These are phyloP conservation scores for Apeltes quadracus DNA, from an alignment of 2,113 vertebrate species.

Conservation along the genomic window DNA sequence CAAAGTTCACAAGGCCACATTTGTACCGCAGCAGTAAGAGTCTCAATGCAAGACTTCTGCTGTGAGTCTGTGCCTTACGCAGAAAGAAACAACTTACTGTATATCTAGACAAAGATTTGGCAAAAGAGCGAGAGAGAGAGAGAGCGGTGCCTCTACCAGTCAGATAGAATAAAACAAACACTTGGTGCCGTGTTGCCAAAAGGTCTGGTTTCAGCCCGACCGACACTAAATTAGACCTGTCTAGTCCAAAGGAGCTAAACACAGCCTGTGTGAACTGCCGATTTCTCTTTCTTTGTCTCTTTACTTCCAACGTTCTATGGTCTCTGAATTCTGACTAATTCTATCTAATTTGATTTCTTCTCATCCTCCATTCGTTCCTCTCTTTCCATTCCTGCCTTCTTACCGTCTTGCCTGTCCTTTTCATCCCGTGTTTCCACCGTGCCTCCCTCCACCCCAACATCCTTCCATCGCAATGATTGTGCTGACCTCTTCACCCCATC, in stretches of 20 bases:
- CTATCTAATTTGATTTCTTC: constrained; percentile 19
- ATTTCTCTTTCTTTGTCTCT: not conserved
- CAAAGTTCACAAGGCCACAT: too few relatives aligned
- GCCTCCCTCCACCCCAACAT: constrained; percentile 23
- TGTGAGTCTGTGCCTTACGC: too few relatives aligned
- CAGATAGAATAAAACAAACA: constrained; percentile 59
- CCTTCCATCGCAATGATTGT: constrained; percentile 55
- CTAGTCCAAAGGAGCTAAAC: constrained; percentile 48
- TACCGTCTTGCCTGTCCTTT: constrained; percentile 12
- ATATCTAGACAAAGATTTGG: constrained; percentile 37
- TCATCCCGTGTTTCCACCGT: constrained; percentile 19
- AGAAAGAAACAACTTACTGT: too few relatives aligned
- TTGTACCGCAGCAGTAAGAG: constrained; percentile 11
- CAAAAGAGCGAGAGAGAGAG: constrained; percentile 23
- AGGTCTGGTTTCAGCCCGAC: constrained; percentile 33
- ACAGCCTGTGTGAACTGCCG: constrained; percentile 26
- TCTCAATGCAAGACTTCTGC: too few relatives aligned
- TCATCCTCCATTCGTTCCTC: not conserved
- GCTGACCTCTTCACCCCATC: constrained; percentile 63
- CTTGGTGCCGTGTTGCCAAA: constrained; percentile 40
- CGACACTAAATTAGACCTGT: constrained; percentile 55
- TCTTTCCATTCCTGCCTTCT: not conserved
- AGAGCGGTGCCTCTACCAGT: constrained; percentile 39
- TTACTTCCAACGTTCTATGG: not conserved
- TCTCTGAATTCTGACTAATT: constrained; percentile 22